Conservation (phyloP, 2,797 vertebrate genomes). For the Brotula barbata region DNA sequence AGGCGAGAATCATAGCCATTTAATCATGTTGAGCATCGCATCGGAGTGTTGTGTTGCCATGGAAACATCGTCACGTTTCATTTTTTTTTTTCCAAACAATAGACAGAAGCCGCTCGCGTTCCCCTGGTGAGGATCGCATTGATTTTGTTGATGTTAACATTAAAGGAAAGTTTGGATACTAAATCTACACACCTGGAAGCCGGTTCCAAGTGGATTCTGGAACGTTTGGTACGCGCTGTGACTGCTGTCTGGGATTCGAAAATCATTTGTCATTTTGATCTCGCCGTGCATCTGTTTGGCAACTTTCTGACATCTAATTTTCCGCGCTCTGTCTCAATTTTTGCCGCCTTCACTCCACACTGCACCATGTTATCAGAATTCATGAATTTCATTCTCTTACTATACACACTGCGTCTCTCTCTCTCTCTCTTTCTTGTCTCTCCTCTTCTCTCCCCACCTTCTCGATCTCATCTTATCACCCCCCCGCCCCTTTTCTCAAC, state of each 20-base stretch:
- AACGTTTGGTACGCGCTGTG: not conserved
- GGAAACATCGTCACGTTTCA: too few species aligned
- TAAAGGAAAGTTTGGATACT: not conserved
- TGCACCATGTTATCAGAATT: conserved; percentile 56
- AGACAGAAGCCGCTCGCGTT: too few species aligned
- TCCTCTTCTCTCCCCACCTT: conserved; percentile 3
- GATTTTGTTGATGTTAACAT: not conserved
- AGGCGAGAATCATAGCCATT: not conserved
- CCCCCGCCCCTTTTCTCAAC: conserved; percentile 31
- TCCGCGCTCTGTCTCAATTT: conserved; percentile 55
- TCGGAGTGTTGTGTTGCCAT: not conserved
- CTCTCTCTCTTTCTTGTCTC: conserved; percentile 15
- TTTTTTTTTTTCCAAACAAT: too few species aligned
- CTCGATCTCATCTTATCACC: conserved; percentile 44
- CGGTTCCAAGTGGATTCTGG: not conserved
- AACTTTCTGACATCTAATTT: conserved; percentile 62
- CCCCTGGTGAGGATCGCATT: not conserved
- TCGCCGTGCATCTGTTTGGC: conserved; percentile 43
- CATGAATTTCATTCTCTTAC: conserved; percentile 56
- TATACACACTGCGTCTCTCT: conserved; percentile 26
- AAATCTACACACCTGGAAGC: not conserved
- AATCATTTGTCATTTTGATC: conserved; percentile 40
- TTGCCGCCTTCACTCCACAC: conserved; percentile 52
- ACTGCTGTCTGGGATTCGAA: conserved; percentile 22
- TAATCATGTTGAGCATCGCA: not conserved